phyloP scores from a whole-genome alignment of 30 jellyfish, hydroid and myxozoan genomes.

The Pelagia noctiluca region DNA sequence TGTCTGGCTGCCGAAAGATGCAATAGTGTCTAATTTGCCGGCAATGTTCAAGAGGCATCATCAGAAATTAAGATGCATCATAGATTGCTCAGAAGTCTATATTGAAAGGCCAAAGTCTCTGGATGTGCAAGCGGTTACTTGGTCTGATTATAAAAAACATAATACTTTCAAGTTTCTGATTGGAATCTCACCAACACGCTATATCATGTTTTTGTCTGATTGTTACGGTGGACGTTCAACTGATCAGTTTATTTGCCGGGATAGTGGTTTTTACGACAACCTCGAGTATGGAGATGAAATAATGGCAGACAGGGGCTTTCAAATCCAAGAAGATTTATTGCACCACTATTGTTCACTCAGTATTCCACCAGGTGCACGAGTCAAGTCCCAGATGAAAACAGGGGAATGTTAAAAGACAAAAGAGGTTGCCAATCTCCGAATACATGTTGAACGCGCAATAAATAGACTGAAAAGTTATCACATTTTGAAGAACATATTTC shows the following conservation, averaged over 20 bases:
- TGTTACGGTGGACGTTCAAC: slow-evolving; percentile 15
- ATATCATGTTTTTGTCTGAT: slow-evolving; percentile 12
- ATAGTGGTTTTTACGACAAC: slow-evolving; percentile 6
- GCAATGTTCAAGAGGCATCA: not conserved
- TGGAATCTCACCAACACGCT: slow-evolving; percentile 14
- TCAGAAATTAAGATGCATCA: slow-evolving; percentile 7
- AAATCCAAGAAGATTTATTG: not conserved
- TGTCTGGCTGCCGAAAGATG: slow-evolving; percentile 22
- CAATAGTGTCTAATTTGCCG: not conserved
- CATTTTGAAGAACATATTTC: not conserved
- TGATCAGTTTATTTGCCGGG: slow-evolving; percentile 5
- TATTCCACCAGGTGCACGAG: slow-evolving; percentile 73
- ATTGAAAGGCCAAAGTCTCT: slow-evolving; percentile 24
- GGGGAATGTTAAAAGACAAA: slow-evolving; percentile 40
- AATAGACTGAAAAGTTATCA: slow-evolving; percentile 23
- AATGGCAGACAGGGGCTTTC: slow-evolving; percentile 1
- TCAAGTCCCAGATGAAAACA: slow-evolving; percentile 60
- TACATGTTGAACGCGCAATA: slow-evolving; percentile 21
- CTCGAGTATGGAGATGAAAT: slow-evolving; percentile 1
- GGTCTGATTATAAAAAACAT: slow-evolving; percentile 4
- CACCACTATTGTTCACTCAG: slow-evolving; percentile 21
- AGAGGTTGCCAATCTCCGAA: slow-evolving; percentile 37
- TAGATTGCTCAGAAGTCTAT: slow-evolving; percentile 13
- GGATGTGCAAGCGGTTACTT: slow-evolving; percentile 3
- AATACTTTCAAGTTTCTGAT: slow-evolving; percentile 18